Percentiles rank a stretch among this genome's conserved stretches.
phyloP scores from a whole-genome alignment of 2,113 vertebrate genomes.

The Chionodraco myersi region DNA sequence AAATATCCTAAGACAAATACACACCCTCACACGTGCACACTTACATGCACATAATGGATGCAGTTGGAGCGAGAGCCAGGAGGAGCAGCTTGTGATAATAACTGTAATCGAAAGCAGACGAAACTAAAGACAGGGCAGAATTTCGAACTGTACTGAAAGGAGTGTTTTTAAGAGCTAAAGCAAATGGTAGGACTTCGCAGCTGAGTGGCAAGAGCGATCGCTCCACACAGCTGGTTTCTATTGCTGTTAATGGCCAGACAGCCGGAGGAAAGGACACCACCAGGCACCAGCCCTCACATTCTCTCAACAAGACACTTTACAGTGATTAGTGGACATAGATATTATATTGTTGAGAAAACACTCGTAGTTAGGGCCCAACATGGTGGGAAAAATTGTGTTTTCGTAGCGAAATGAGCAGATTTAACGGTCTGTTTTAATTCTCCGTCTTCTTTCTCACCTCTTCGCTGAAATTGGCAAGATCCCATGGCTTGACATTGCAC shows the following conservation, averaged over 20 bases:
- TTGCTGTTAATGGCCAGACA: constrained; percentile 61
- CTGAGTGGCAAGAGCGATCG: constrained; percentile 62
- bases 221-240: constrained; percentile 79
- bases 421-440: constrained; percentile 29
- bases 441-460: constrained; percentile 19
- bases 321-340: constrained; percentile 51
- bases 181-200: constrained; percentile 61
- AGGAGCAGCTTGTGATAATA: constrained; percentile 81
- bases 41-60: constrained; percentile 32
- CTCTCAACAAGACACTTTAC: constrained; percentile 63
- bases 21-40: constrained; percentile 31
- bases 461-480: background rate
- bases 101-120: constrained; percentile 79
- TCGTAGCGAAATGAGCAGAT: constrained; percentile 16
- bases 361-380: constrained; percentile 30
- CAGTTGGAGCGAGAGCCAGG: constrained; percentile 45
- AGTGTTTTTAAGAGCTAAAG: constrained; percentile 67
- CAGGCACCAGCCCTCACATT: constrained; percentile 56
- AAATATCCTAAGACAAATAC: constrained; percentile 63
- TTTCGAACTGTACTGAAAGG: constrained; percentile 60
- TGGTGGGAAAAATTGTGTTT: constrained; percentile 36
- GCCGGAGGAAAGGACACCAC: constrained; percentile 55
- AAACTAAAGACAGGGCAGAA: constrained; percentile 65
- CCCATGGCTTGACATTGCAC: background rate
- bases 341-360: constrained; percentile 56